Percentiles rank a stretch among this genome's conserved stretches.
These are phyloP conservation scores for Platycnemis pennipes DNA, from an alignment of 2,888 invertebrate species.

Conservation along the genomic window DNA sequence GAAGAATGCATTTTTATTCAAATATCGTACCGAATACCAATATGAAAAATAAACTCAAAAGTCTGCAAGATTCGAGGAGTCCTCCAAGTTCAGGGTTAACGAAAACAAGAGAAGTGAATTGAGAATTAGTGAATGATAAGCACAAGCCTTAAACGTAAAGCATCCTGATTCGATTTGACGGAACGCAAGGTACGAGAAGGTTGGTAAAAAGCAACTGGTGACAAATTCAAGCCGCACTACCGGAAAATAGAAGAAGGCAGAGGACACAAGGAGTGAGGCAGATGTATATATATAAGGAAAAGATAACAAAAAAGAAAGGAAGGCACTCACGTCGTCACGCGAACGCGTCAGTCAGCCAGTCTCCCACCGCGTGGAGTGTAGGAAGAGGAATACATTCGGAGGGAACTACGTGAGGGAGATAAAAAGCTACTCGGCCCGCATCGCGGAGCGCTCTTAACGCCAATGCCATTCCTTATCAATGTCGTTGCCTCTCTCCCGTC, in stretches of 20 bases:
- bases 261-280: background rate
- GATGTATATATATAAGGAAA: too few relatives aligned
- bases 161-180: too few relatives aligned
- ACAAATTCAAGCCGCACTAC: background rate
- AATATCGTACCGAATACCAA: too few relatives aligned
- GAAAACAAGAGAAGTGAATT: too few relatives aligned
- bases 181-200: too few relatives aligned
- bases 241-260: background rate
- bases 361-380: background rate
- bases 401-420: constrained; percentile 30
- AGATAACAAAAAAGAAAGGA: background rate
- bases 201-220: background rate
- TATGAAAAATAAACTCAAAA: too few relatives aligned
- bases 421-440: background rate
- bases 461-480: background rate
- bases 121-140: too few relatives aligned
- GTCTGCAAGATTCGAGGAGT: too few relatives aligned
- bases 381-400: background rate
- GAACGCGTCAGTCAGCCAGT: background rate
- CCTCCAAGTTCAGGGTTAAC: too few relatives aligned
- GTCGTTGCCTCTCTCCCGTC: background rate
- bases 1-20: too few relatives aligned
- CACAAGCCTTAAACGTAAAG: too few relatives aligned
- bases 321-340: background rate
- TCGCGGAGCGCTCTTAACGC: background rate